These are phyloP conservation scores for Gortyna flavago DNA, from an alignment of 2,888 invertebrate species.

Conservation along the genomic window DNA sequence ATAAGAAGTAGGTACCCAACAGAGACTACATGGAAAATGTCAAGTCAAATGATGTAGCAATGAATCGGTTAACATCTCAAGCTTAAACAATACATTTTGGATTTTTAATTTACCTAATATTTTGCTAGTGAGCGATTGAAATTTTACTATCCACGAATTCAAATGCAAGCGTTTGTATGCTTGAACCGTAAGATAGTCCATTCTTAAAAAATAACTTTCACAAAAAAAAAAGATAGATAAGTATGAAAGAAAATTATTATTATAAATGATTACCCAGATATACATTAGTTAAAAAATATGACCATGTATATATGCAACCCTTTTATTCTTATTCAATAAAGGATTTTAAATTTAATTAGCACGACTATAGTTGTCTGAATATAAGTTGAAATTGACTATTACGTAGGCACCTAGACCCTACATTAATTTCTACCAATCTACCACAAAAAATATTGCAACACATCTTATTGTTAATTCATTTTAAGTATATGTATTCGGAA, in stretches of 20 bases:
- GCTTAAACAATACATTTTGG: constrained; percentile 3
- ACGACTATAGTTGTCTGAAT: constrained; percentile 12
- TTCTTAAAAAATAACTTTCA: not conserved
- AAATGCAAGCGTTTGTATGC: not conserved
- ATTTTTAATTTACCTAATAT: constrained; percentile 17
- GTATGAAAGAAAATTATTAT: not conserved
- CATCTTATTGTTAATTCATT: constrained; percentile 1
- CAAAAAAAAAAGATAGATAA: not conserved
- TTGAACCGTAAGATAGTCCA: not conserved
- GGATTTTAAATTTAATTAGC: constrained; percentile 13
- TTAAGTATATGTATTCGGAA: not conserved
- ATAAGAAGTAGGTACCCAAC: constrained; percentile 9
- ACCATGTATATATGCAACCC: constrained; percentile 14
- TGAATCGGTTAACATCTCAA: constrained; percentile 40
- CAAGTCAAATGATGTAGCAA: constrained; percentile 30
- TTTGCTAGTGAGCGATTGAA: constrained; percentile 3
- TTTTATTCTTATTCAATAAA: not conserved
- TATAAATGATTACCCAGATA: constrained; percentile 1
- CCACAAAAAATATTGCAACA: constrained; percentile 18
- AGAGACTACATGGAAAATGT: constrained; percentile 34
- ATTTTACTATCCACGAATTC: not conserved
- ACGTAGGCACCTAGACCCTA: constrained; percentile 13
- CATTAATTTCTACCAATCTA: constrained; percentile 20
- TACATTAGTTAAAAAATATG: constrained; percentile 2
- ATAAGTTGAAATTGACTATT: constrained; percentile 39